Percentiles rank a stretch among this genome's conserved stretches.
Conservation (phyloP, 2,113 vertebrate genomes). For the Parotia lawesii region DNA sequence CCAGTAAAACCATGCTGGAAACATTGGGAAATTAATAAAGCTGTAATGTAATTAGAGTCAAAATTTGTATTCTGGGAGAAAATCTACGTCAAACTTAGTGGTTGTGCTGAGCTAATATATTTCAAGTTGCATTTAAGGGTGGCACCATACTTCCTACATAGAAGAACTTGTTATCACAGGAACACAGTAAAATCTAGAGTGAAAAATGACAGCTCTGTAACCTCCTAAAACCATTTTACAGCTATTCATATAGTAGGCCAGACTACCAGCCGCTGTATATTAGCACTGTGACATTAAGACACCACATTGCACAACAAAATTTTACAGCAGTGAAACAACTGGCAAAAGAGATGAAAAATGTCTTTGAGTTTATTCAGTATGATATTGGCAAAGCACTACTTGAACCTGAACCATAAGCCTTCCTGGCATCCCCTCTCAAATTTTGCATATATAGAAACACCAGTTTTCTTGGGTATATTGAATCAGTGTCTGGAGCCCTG, state of each 20-base stretch:
- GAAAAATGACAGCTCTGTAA: neutral
- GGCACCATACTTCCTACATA: neutral
- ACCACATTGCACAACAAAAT: neutral
- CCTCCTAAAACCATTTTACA: neutral
- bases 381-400: neutral
- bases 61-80: neutral
- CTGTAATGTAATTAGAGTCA: neutral
- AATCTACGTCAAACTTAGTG: neutral
- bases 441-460: neutral
- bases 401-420: accelerated
- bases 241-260: neutral
- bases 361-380: neutral
- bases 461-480: neutral
- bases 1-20: slow-evolving; percentile 33
- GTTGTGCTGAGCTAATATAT: neutral
- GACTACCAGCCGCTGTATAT: neutral
- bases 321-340: neutral
- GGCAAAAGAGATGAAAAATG: neutral
- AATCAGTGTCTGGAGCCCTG: neutral
- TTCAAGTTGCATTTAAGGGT: neutral
- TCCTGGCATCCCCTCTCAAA: neutral
- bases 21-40: slow-evolving; percentile 13
- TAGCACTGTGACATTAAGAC: neutral
- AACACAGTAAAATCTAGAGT: neutral
- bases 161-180: neutral